phyloP scores from a whole-genome alignment of 2,113 vertebrate species.

The Leucopsar rothschildi region DNA sequence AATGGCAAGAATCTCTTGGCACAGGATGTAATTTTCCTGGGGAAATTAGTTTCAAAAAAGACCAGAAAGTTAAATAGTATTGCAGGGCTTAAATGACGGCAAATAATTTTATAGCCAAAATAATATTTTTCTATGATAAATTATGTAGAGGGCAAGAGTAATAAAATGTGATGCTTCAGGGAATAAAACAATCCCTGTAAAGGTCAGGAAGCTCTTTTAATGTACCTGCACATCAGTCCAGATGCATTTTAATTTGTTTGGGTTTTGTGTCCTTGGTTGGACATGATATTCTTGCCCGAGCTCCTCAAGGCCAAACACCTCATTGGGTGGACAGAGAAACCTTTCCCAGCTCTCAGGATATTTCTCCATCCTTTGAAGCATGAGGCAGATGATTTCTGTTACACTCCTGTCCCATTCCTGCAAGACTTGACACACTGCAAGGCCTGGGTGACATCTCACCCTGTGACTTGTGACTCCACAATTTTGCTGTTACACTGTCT shows the following conservation, averaged over 20 bases:
- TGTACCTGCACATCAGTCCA: background rate
- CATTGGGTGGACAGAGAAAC: background rate
- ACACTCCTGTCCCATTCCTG: background rate
- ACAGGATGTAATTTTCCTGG: conserved; percentile 14
- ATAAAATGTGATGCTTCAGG: conserved; percentile 30
- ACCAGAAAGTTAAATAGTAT: conserved; percentile 41
- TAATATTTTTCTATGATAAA: conserved; percentile 53
- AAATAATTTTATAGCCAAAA: conserved; percentile 45
- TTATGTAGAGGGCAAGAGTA: conserved; percentile 3
- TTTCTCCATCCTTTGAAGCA: background rate
- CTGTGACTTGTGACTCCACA: background rate
- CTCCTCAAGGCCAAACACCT: background rate
- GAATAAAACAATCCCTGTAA: conserved; percentile 11
- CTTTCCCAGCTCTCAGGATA: background rate
- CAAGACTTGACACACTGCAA: background rate
- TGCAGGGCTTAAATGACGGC: background rate
- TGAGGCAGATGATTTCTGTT: background rate
- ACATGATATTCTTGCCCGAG: background rate
- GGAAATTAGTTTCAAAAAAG: conserved; percentile 33
- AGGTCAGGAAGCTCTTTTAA: conserved; percentile 38
- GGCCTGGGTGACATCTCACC: background rate
- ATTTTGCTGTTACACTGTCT: background rate
- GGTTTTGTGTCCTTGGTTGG: background rate
- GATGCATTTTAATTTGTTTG: conserved; percentile 16
- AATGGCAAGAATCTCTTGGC: conserved; percentile 13